phyloP scores from a whole-genome alignment of 1,140 invertebrate genomes.

The Trigoniulus corallinus region DNA sequence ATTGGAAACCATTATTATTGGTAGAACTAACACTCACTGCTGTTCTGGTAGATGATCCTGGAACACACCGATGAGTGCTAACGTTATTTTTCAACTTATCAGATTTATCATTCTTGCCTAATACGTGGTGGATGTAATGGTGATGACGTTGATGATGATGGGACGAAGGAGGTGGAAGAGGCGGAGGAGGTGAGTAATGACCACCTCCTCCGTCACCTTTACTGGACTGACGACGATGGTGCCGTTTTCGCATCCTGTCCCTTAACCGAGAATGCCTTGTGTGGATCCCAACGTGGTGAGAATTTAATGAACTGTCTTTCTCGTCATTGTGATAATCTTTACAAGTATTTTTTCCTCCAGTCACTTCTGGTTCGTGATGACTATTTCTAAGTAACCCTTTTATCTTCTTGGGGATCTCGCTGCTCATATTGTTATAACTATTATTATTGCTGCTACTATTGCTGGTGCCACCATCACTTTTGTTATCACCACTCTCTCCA shows the following conservation, averaged over 20 bases:
- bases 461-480: not conserved
- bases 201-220: no score
- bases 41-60: no score
- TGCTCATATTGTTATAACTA: not conserved
- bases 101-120: no score
- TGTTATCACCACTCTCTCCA: not conserved
- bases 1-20: no score
- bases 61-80: no score
- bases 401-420: no score
- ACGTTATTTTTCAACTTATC: no score
- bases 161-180: constrained; percentile 22
- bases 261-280: no score
- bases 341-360: not conserved
- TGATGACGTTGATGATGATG: constrained; percentile 21
- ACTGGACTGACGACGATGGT: no score
- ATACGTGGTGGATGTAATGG: constrained; percentile 10
- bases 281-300: no score
- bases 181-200: constrained; percentile 16
- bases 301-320: not conserved
- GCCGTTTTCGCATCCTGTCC: no score
- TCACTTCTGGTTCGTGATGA: not conserved
- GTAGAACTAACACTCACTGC: no score
- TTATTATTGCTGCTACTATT: not conserved
- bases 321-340: not conserved
- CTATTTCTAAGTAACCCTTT: not conserved